Evolutionary conservation across 1,140 invertebrate species (phyloP).

Genomic region (Thrips palmi): DNA sequence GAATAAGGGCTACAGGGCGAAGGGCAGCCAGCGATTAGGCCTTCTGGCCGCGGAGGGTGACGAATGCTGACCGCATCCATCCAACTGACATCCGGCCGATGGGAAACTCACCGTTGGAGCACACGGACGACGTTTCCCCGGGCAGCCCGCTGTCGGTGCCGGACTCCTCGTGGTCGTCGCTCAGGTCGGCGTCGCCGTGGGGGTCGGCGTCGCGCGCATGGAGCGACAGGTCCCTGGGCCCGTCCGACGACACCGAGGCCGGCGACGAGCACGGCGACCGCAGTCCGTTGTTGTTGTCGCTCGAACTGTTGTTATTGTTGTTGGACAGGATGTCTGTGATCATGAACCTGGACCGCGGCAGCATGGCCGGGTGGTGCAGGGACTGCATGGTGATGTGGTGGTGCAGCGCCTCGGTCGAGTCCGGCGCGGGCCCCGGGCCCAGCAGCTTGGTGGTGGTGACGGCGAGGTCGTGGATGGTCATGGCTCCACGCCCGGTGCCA

Average conservation of each 20-base stretch:
- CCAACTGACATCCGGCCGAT: too few species aligned
- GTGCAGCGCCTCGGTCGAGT: conserved; percentile 14
- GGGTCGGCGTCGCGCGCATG: conserved; percentile 15
- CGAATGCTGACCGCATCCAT: too few species aligned
- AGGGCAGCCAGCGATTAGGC: too few species aligned
- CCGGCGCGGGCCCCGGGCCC: conserved; percentile 12
- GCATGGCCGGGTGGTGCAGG: too few species aligned
- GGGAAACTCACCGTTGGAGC: conserved; percentile 22
- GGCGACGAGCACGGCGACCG: conserved; percentile 14
- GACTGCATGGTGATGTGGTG: conserved; percentile 13
- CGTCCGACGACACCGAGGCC: conserved; percentile 15
- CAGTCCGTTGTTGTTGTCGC: background rate
- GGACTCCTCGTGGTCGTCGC: conserved; percentile 19
- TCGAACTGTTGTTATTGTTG: conserved; percentile 12
- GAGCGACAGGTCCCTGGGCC: conserved; percentile 18
- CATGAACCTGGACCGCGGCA: conserved; percentile 22
- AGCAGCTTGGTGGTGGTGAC: background rate
- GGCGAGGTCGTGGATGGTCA: conserved; percentile 16
- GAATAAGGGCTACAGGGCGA: too few species aligned
- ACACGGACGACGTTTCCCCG: conserved; percentile 20
- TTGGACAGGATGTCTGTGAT: conserved; percentile 21
- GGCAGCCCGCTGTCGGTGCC: conserved; percentile 20
- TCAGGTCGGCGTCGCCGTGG: conserved; percentile 15
- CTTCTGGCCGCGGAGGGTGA: too few species aligned
- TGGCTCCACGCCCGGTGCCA: too few species aligned